Base-by-base conservation (phyloP, 2,113 vertebrate species). In the Melanerpes formicivorus region DNA sequence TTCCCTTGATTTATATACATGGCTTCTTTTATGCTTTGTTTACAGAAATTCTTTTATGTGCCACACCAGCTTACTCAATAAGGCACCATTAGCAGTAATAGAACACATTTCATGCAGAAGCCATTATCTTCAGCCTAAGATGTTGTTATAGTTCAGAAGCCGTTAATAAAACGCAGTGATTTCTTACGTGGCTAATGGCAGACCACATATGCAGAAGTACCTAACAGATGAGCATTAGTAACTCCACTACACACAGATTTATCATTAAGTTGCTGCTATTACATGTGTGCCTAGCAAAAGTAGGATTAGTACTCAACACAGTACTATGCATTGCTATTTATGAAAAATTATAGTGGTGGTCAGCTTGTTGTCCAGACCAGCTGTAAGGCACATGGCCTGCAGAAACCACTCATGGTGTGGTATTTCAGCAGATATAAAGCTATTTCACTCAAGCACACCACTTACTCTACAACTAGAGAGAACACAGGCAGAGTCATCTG, bases 121-220 rank as follows among this genome's bases (percentile, higher is more conserved):
- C 74, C 75, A 85, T 87, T 93, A 83, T 62, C 88, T 92, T 90
- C 67, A 95, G 75, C 55, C 92, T 80, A 91, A 95, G 60, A 71
- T 76, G 55, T 30, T 85, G 63, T 34, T 89, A 81, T 96, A 96
- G 92, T 94, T 96, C 96, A 96, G 79, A 95, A 94, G 90, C 66
- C 89, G 93, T 93, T 92, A 95, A 94, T 89, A 94, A 95, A 96
- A 86, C 2, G 58, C 34, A 27, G 37, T 67, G 58, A 94, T 90
- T 97, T 90, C 88, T 95, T 67, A 84, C 5, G 66, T 23, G 75
- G 79, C 88, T 93, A 91, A 93, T 80, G 67, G 93, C 40, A 93
- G 95, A 93, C 56, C 81, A 87, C 27, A 2, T 64, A 79, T 90
- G 88, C 21, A 87, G 58, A 7, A 44, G 40, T 93, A 90, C 87